These are phyloP conservation scores for Sparidentex hasta DNA, from an alignment of 2,797 vertebrate species.

Conservation along the genomic window DNA sequence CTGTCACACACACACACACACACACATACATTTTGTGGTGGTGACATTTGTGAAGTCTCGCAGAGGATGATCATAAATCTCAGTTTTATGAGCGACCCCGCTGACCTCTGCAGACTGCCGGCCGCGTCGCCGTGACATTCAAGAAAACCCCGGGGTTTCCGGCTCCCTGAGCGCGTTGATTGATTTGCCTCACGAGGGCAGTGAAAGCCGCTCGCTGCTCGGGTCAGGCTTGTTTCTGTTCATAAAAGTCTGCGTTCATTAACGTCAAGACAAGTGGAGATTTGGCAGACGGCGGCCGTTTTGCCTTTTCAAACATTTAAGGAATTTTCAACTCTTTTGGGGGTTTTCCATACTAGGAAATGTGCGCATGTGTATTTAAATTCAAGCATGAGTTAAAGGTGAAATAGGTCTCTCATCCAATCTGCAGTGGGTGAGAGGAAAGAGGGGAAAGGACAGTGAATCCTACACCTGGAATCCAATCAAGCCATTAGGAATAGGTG, in stretches of 20 bases:
- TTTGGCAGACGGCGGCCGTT: conserved; percentile 36
- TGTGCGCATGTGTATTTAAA: no score
- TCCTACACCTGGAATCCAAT: conserved; percentile 71
- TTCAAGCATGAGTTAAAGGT: no score
- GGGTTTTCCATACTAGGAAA: not conserved
- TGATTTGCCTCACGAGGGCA: conserved; percentile 62
- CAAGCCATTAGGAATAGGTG: conserved; percentile 67
- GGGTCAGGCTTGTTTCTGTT: conserved; percentile 52
- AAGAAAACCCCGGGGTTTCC: conserved; percentile 11
- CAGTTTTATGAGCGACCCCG: conserved; percentile 51
- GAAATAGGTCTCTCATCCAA: not conserved
- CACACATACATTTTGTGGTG: not conserved
- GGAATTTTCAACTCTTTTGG: not conserved
- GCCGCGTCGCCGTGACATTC: conserved; percentile 60
- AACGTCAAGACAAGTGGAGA: conserved; percentile 41
- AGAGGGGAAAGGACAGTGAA: conserved; percentile 2
- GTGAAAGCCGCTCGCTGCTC: conserved; percentile 51
- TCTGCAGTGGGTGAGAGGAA: conserved; percentile 16
- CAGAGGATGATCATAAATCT: conserved; percentile 61
- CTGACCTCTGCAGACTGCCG: conserved; percentile 47
- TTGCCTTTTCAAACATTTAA: not conserved
- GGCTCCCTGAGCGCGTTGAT: conserved; percentile 44
- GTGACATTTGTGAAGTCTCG: conserved; percentile 57
- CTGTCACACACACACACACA: conserved; percentile 31
- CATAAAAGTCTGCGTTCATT: conserved; percentile 56